A percentile compares a stretch with the other conserved stretches of the same genome.
Conservation (phyloP, 2,888 invertebrate genomes). For the Drosophila neotestacea region DNA sequence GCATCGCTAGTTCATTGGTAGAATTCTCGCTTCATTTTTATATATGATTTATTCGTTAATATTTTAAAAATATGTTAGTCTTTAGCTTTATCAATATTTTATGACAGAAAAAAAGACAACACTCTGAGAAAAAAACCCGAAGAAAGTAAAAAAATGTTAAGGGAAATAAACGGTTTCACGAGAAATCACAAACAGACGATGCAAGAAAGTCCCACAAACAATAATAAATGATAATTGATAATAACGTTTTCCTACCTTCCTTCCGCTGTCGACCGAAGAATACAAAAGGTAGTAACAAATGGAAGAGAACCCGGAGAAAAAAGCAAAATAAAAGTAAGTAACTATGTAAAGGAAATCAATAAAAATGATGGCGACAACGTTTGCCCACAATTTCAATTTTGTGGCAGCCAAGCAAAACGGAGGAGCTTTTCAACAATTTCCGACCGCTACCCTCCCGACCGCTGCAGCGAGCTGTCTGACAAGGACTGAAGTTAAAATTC, state of each 20-base stretch:
- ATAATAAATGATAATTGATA: constrained; percentile 80
- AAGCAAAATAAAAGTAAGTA: constrained; percentile 48
- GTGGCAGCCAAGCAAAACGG: constrained; percentile 46
- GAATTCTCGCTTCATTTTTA: constrained; percentile 63
- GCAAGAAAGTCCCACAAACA: constrained; percentile 53
- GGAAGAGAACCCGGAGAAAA: constrained; percentile 8
- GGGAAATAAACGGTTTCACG: constrained; percentile 4
- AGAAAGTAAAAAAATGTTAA: constrained; percentile 3
- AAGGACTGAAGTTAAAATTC: constrained; percentile 64
- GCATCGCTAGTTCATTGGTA: constrained; percentile 80
- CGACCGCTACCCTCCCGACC: constrained; percentile 18
- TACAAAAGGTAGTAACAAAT: not conserved
- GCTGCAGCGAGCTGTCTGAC: not conserved
- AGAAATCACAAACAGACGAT: constrained; percentile 23
- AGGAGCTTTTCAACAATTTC: constrained; percentile 73
- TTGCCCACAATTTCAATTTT: constrained; percentile 78
- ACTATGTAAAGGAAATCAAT: constrained; percentile 73
- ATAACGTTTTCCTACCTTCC: constrained; percentile 79
- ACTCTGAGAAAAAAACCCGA: not conserved
- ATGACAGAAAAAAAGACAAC: constrained; percentile 10
- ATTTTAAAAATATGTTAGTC: not conserved
- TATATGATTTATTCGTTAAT: not conserved
- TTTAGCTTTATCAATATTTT: not conserved
- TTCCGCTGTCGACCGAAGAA: constrained; percentile 51
- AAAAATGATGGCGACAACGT: constrained; percentile 73